Evolutionary conservation across 2,888 invertebrate species (phyloP), one percentile per base, ranked within the genome.

Genomic region (Limnephilus lunatus): DNA sequence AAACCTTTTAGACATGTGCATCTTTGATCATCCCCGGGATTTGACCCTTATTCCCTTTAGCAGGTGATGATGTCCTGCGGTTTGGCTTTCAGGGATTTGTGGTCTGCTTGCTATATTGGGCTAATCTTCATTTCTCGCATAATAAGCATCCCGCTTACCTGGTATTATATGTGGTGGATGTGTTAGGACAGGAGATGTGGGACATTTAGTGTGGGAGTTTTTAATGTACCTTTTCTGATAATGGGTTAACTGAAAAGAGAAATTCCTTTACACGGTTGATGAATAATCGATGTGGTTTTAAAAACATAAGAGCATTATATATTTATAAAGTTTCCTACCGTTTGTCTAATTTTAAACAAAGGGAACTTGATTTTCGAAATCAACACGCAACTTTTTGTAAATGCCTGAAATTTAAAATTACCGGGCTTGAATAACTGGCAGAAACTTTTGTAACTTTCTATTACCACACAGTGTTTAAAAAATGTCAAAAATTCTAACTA

Each of bases 31-130:
- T 83, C 32, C 35, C 35, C 35, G 15, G 30, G 83, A 83, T 83
- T 83, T 35, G 86, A 30, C 44, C 86, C 53, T 48, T 44, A 31
- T 53, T 53, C 12, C 5, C 44, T 86, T 86, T 15, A 44, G 32
- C 87, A 87, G 53, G 32, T 31, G 53, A 48, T 14, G 53, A 48
- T 68, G 25, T 87, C 87, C 68, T 68, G 87, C 68, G 87, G 53
- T 87, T 53, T 48, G 53, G 25, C 48, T 87, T n/a, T 12, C 30
- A 3, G 30, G 85, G 48, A n/a, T 48, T 87, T 39, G 85, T 39
- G 39, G 25, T 48, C 39, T 25, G 87, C n/a, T 11, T 19, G 87
- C 53, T 68, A 68, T 68, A 25, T 68, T 68, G 68, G 11, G 68
- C 30, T 48, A 7, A 48, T 53, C 32, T 68, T 68, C 7, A 25